A percentile compares a stretch with the other conserved stretches of the same genome.
phyloP scores from a whole-genome alignment of 2,888 invertebrate genomes.

The Pycnomerus fuliginosus region DNA sequence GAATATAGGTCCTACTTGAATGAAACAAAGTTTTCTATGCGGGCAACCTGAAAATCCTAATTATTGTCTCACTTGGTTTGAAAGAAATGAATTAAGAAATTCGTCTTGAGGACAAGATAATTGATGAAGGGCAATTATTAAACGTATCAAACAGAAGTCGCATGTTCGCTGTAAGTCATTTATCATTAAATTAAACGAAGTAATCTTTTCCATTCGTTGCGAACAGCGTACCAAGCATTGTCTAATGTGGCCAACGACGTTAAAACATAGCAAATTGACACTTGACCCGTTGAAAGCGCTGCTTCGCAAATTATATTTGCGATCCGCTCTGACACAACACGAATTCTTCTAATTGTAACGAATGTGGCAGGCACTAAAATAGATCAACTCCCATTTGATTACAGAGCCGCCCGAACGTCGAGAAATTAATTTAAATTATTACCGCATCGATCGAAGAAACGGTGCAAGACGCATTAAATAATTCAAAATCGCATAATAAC shows the following conservation, averaged over 20 bases:
- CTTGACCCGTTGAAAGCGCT: slow-evolving; percentile 46
- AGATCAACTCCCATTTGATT: slow-evolving; percentile 36
- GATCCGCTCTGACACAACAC: slow-evolving; percentile 34
- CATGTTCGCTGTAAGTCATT: too few species aligned
- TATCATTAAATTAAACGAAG: too few species aligned
- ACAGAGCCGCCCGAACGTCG: too few species aligned
- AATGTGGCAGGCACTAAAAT: slow-evolving; percentile 38
- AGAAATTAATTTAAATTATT: slow-evolving; percentile 46
- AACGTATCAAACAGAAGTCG: too few species aligned
- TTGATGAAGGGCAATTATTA: too few species aligned
- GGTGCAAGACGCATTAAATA: slow-evolving; percentile 11
- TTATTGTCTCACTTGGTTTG: too few species aligned
- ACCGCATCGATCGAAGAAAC: slow-evolving; percentile 14
- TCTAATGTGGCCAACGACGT: slow-evolving; percentile 41
- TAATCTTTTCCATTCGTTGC: slow-evolving; percentile 3
- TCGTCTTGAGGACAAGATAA: too few species aligned
- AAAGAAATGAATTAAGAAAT: too few species aligned
- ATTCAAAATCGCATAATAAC: slow-evolving; percentile 24
- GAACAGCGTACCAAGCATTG: slow-evolving; percentile 17
- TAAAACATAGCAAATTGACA: slow-evolving; percentile 49
- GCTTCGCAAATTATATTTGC: slow-evolving; percentile 46
- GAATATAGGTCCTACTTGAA: too few species aligned
- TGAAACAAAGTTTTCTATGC: too few species aligned
- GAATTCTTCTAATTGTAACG: slow-evolving; percentile 43
- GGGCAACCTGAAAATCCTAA: too few species aligned